A percentile compares a stretch with the other conserved stretches of the same genome.
Evolutionary conservation across 2,797 vertebrate species (phyloP).

Genomic region (Ctenopoma kingsleyae): DNA sequence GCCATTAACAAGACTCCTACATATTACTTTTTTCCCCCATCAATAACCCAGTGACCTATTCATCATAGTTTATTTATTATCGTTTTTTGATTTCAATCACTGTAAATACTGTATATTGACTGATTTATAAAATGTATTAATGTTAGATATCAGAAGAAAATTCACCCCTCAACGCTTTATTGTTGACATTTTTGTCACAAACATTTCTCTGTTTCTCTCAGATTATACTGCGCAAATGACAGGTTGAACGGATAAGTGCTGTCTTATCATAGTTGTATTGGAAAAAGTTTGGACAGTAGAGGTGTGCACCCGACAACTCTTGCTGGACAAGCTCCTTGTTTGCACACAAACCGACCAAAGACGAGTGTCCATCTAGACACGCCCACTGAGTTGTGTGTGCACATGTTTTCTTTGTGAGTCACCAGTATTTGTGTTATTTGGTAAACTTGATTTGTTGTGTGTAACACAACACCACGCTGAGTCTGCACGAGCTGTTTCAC

Average conservation of each 20-base stretch:
- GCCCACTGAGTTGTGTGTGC: not conserved
- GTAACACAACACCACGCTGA: conserved; percentile 1
- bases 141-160: not conserved
- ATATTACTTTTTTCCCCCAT: not conserved
- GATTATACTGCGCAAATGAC: not conserved
- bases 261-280: not conserved
- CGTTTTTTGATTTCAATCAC: not conserved
- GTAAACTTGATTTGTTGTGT: conserved; percentile 14
- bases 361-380: conserved; percentile 16
- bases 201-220: not conserved
- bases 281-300: conserved; percentile 8
- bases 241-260: not conserved
- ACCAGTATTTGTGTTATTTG: conserved; percentile 31
- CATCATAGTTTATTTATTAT: not conserved
- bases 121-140: not conserved
- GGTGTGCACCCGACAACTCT: not conserved
- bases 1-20: conserved; percentile 19
- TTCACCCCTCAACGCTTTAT: not conserved
- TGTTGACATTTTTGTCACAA: not conserved
- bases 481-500: conserved; percentile 8
- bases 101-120: not conserved
- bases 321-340: not conserved
- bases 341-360: not conserved
- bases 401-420: conserved; percentile 35
- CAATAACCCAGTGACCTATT: not conserved